Conservation (phyloP, 2,888 invertebrate species). For the Automeris io region DNA sequence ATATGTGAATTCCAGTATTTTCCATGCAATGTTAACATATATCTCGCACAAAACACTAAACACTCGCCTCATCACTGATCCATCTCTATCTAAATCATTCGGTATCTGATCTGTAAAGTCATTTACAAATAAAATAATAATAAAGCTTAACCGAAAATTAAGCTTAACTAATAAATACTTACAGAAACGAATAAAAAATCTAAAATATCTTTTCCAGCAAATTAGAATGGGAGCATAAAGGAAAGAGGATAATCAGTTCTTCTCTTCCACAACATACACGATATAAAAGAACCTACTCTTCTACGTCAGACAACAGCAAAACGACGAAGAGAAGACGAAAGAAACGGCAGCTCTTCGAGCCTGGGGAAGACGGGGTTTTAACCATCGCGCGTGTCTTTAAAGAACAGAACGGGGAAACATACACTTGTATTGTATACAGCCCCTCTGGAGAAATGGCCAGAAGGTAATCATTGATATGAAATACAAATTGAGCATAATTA, state of each 20-base stretch:
- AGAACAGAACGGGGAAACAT: conserved; percentile 83
- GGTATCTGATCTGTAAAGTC: too few relatives aligned
- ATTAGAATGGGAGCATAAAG: conserved; percentile 69
- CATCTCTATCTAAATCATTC: too few relatives aligned
- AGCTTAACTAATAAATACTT: too few relatives aligned
- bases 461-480: conserved; percentile 43
- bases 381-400: conserved; percentile 78
- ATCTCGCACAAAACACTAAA: too few relatives aligned
- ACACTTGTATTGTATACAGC: conserved; percentile 88
- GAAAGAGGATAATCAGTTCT: conserved; percentile 53
- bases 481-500: not conserved
- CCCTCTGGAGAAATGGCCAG: conserved; percentile 86
- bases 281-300: conserved; percentile 43
- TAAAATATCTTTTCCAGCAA: conserved; percentile 34
- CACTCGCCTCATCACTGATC: too few relatives aligned
- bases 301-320: conserved; percentile 16
- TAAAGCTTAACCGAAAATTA: too few relatives aligned
- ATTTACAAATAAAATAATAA: too few relatives aligned
- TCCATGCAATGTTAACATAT: too few relatives aligned
- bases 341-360: conserved; percentile 53
- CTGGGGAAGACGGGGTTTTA: conserved; percentile 73
- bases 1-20: too few relatives aligned
- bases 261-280: conserved; percentile 49
- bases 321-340: conserved; percentile 35
- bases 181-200: not conserved